A percentile compares a stretch with the other conserved stretches of the same genome.
These are phyloP conservation scores for Tachycineta bicolor DNA, from an alignment of 2,113 vertebrate genomes.

Conservation along the genomic window DNA sequence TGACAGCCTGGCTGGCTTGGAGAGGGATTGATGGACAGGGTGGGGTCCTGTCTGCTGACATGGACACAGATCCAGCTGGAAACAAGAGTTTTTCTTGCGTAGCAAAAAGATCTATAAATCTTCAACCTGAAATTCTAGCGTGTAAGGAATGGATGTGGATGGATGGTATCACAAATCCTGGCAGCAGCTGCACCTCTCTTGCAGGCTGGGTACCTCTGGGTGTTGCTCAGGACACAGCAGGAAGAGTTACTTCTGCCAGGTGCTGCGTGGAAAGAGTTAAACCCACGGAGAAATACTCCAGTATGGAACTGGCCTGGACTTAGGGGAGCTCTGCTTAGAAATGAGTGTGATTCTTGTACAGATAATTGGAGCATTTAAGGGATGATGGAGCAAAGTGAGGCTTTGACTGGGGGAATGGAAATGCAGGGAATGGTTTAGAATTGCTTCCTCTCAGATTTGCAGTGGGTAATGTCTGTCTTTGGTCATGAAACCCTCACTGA, in stretches of 20 bases:
- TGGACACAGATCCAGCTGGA: background rate
- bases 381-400: background rate
- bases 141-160: background rate
- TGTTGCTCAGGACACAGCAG: background rate
- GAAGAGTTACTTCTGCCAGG: background rate
- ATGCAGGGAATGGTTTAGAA: background rate
- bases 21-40: background rate
- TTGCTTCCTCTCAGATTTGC: background rate
- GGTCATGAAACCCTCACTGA: background rate
- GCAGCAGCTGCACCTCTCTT: background rate
- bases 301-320: background rate
- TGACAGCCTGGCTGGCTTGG: background rate
- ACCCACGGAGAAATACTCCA: background rate
- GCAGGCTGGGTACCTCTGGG: background rate
- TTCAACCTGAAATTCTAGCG: background rate
- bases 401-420: background rate
- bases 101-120: background rate
- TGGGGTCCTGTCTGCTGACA: background rate
- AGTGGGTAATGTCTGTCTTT: background rate
- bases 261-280: background rate
- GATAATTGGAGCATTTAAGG: background rate
- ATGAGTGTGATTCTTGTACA: fast-evolving
- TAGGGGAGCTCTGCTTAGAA: background rate
- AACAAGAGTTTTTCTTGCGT: background rate
- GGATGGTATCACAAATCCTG: background rate